These are phyloP conservation scores for Parapsyche elsis DNA, from an alignment of 1,140 invertebrate genomes.

Conservation along the genomic window DNA sequence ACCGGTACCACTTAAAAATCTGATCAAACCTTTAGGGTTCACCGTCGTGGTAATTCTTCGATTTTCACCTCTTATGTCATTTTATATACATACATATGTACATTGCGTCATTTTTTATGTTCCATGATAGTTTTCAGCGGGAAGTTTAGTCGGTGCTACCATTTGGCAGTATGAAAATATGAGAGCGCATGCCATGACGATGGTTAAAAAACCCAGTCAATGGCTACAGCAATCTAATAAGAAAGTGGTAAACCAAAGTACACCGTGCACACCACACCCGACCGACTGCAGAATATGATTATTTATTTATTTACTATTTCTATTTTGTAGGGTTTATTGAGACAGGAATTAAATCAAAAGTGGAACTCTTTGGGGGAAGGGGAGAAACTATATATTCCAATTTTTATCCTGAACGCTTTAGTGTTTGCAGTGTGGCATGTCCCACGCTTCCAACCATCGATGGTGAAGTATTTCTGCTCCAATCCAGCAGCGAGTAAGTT, in stretches of 20 bases:
- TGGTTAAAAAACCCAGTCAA: constrained; percentile 68
- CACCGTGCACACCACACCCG: constrained; percentile 57
- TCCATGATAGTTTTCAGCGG: constrained; percentile 74
- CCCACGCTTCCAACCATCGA: constrained; percentile 75
- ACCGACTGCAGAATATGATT: constrained; percentile 17
- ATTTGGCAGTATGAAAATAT: constrained; percentile 92
- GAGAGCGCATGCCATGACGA: constrained; percentile 70
- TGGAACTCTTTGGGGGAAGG: constrained; percentile 81
- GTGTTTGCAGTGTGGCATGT: constrained; percentile 89
- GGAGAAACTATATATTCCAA: constrained; percentile 82
- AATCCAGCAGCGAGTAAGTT: constrained; percentile 80
- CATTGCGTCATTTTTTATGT: background rate
- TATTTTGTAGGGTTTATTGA: constrained; percentile 65
- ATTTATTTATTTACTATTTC: constrained; percentile 1
- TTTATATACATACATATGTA: background rate
- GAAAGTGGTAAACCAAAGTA: constrained; percentile 60
- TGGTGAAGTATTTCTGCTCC: constrained; percentile 89
- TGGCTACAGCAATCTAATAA: constrained; percentile 68
- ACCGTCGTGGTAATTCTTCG: constrained; percentile 72
- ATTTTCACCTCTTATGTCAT: background rate
- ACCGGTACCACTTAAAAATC: constrained; percentile 62
- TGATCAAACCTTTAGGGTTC: constrained; percentile 77
- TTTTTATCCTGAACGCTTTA: constrained; percentile 81
- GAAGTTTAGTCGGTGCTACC: constrained; percentile 78
- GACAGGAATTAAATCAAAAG: constrained; percentile 72